A percentile compares a stretch with the other conserved stretches of the same genome.
Conservation (phyloP, 2,113 vertebrate genomes). For the Indri indri region DNA sequence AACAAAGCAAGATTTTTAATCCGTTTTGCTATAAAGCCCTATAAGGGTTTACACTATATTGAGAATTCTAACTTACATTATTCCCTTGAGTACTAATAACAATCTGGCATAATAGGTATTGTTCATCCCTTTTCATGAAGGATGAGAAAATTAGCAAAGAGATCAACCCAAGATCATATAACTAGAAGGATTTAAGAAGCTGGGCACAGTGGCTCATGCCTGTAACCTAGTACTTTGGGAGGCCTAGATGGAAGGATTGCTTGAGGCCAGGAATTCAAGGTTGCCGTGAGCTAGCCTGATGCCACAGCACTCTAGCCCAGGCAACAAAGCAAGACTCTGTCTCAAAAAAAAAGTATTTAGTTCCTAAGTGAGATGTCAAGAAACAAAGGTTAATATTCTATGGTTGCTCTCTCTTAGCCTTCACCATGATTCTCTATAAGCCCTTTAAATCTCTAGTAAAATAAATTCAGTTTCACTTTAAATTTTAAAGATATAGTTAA, state of each 20-base stretch:
- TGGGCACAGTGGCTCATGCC: too few species aligned
- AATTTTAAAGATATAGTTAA: not conserved
- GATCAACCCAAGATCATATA: not conserved
- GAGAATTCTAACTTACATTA: not conserved
- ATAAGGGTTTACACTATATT: not conserved
- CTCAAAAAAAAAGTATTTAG: not conserved
- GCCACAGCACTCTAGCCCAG: too few species aligned
- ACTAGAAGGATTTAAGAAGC: not conserved
- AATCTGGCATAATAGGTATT: not conserved
- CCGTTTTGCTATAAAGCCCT: not conserved
- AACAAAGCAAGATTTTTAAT: not conserved
- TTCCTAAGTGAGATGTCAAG: not conserved
- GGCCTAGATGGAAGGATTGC: too few species aligned
- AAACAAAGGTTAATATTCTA: not conserved
- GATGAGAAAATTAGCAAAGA: not conserved
- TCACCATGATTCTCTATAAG: not conserved
- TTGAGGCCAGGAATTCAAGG: too few species aligned
- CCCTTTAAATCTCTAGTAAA: not conserved
- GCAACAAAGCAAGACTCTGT: too few species aligned
- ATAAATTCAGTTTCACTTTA: not conserved
- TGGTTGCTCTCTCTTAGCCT: not conserved
- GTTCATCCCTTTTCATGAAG: not conserved
- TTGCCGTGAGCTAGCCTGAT: too few species aligned
- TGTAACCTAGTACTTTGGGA: too few species aligned
- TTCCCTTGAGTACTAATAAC: not conserved